Evolutionary conservation across 2,888 invertebrate genomes (phyloP), one percentile per base, ranked within the genome.

Genomic region (Pseudolycoriella hygida): DNA sequence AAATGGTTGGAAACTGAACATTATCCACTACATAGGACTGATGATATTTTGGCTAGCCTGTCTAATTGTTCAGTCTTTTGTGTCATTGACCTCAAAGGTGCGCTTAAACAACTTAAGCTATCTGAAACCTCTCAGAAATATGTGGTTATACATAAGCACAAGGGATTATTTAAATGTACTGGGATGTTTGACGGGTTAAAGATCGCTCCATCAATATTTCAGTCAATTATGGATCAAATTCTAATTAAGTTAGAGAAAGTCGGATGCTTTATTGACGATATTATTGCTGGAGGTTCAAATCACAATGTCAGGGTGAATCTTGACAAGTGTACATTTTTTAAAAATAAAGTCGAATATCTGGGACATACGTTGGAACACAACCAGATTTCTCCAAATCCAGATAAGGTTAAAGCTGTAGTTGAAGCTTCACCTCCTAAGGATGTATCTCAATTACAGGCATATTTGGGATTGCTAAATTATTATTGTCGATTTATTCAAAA

Each of bases 51-150:
- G n/a, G n/a, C n/a, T n/a, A n/a, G n/a, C n/a, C n/a, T n/a, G n/a
- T n/a, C n/a, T n/a, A n/a, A n/a, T n/a, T n/a, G n/a, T n/a, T n/a
- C n/a, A n/a, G n/a, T n/a, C n/a, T n/a, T n/a, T n/a, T n/a, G n/a
- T n/a, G n/a, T n/a, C n/a, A n/a, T n/a, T 11, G 54, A 55, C 47
- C 47, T 55, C 44, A 40, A 50, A 11, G 50, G 50, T 20, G 53
- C 53, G 3, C 54, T 54, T 30, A 50, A 51, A 43, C 55, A 55
- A 43, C 38, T 56, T 10, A n/a, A n/a, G n/a, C n/a, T n/a, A n/a
- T n/a, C n/a, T n/a, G 49, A 47, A 31, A 40, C 47, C 5, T 56
- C 51, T 15, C 48, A 53, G 42, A 39, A 54, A 46, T 49, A 52
- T n/a, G 45, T 54, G 18, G 53, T 53, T n/a, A 51, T 57, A 12